These are phyloP conservation scores for Meganola albula DNA, from an alignment of 2,888 invertebrate genomes.

Conservation along the genomic window DNA sequence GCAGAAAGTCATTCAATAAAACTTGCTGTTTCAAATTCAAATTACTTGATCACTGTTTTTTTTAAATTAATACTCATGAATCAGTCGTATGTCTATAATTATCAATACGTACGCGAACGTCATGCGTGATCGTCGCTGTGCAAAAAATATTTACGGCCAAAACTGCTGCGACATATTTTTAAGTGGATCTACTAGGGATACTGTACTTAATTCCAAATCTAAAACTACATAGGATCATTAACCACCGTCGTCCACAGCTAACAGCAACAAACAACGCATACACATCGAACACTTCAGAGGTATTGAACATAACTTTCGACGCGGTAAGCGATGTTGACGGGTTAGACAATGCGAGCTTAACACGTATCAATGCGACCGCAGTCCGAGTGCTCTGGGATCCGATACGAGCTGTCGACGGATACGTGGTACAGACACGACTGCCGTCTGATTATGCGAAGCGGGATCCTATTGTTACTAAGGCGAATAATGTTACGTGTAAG, in stretches of 20 bases:
- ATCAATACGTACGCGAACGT: no score
- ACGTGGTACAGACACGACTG: slow-evolving; percentile 71
- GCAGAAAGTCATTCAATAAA: no score
- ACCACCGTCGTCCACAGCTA: slow-evolving; percentile 60
- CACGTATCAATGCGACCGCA: slow-evolving; percentile 64
- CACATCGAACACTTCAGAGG: slow-evolving; percentile 79
- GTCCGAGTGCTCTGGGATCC: slow-evolving; percentile 80
- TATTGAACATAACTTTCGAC: slow-evolving; percentile 79
- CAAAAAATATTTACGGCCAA: no score
- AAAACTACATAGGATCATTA: no score
- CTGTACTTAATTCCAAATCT: no score
- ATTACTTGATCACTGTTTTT: no score
- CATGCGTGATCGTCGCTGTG: no score
- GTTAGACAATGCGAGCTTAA: slow-evolving; percentile 74
- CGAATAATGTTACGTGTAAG: slow-evolving; percentile 66
- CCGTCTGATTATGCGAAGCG: slow-evolving; percentile 76
- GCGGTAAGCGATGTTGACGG: slow-evolving; percentile 80
- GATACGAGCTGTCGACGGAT: slow-evolving; percentile 78
- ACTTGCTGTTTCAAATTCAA: no score
- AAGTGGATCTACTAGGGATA: no score
- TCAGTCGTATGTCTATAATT: no score
- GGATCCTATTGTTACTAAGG: slow-evolving; percentile 55
- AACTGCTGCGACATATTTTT: no score
- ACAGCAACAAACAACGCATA: slow-evolving; percentile 80
- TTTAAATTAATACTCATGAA: no score